Base-by-base conservation (phyloP, 2,113 vertebrate species). In the Emberiza fucata region DNA sequence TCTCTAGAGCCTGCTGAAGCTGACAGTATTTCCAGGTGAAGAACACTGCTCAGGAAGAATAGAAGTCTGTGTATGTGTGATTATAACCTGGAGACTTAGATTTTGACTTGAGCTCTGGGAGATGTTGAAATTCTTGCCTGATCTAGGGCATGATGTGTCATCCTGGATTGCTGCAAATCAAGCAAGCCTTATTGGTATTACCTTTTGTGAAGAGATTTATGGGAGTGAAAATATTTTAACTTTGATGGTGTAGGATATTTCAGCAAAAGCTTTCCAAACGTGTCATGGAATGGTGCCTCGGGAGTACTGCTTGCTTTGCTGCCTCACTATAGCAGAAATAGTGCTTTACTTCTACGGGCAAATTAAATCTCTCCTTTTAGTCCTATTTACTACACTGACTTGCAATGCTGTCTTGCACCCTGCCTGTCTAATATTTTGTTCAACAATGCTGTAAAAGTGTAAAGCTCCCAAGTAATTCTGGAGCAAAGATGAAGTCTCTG, bases 101-200 rank as follows among this genome's bases (percentile, higher is more conserved):
- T 73, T 82, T 4, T 79, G 92, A 83, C 75, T 90, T 93, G 79
- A 94, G 94, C 76, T 70, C 71, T 90, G 93, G 92, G 78, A 95
- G 19, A 80, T 80, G 51, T 80, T 90, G 59, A 88, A 92, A 77
- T 80, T 76, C 35, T 57, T 94, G 70, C 81, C 66, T 88, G 75
- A 95, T 85, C 71, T 63, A 48, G 68, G 48, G 66, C n/a, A 82
- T 42, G 82, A 94, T n/a, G 50, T 94, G 87, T 91, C 83, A 89
- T 79, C 78, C 61, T 75, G 59, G 66, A 79, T 91, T 87, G 87
- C 81, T 94, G 54, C 35, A 61, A 94, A 90, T 94, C 81, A 94
- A 87, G 73, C 47, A 81, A 87, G 70, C 81, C 66, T 90, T 86
- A 82, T 42, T 90, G 75, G 47, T 35, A n/a, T 80, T 76, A 37